phyloP scores from a whole-genome alignment of 2,797 vertebrate species.

The Macropus fuliginosus region DNA sequence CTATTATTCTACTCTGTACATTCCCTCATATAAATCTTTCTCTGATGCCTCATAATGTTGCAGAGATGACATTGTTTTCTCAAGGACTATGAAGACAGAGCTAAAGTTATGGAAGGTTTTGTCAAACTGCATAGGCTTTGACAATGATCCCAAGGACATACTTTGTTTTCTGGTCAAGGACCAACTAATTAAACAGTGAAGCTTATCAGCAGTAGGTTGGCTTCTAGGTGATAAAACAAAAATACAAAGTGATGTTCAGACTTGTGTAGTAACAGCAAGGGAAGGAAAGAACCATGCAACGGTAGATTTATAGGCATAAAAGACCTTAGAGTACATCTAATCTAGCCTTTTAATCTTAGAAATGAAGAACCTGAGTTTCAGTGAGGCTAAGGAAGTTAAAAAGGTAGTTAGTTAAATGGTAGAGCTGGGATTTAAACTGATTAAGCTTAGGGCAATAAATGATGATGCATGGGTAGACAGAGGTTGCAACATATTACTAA shows the following conservation, averaged over 20 bases:
- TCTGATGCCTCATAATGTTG: not conserved
- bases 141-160: not conserved
- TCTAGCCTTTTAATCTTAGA: not conserved
- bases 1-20: not conserved
- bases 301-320: not conserved
- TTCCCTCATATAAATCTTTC: not conserved
- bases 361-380: not conserved
- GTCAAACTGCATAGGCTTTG: not conserved
- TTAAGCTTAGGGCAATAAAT: not conserved
- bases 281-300: not conserved
- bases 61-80: not conserved
- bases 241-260: not conserved
- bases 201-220: not conserved
- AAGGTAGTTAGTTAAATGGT: not conserved
- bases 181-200: not conserved
- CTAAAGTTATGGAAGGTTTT: not conserved
- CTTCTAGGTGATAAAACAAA: not conserved
- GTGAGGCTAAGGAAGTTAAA: not conserved
- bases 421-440: not conserved
- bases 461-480: not conserved
- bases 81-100: not conserved
- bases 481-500: not conserved
- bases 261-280: not conserved
- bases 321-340: not conserved
- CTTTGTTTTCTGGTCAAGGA: not conserved